Evolutionary conservation across 2,113 vertebrate genomes (phyloP).

Genomic region (Sylvilagus bachmani): DNA sequence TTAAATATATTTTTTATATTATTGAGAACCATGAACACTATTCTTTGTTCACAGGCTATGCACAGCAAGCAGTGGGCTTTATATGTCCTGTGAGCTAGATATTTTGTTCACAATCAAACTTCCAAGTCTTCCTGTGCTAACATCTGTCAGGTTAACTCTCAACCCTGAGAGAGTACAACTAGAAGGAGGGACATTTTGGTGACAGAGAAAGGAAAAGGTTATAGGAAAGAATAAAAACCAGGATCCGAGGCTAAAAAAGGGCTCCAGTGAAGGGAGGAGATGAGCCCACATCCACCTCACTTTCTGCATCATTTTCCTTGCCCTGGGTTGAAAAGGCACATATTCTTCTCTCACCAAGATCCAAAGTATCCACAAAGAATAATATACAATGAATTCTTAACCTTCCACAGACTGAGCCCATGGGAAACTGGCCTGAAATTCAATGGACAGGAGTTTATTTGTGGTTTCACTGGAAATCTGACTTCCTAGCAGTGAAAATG

Average conservation of each 20-base stretch:
- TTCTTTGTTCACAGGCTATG: background rate
- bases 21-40: background rate
- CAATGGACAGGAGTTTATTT: constrained; percentile 50
- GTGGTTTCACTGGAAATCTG: constrained; percentile 71
- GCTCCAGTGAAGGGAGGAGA: rapidly evolving
- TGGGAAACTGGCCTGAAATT: background rate
- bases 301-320: background rate
- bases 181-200: background rate
- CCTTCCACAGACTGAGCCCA: background rate
- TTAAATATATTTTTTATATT: background rate
- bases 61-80: background rate
- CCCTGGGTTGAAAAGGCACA: background rate
- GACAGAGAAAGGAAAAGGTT: background rate
- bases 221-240: background rate
- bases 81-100: background rate
- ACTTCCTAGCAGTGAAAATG: constrained; percentile 68
- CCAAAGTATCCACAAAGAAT: background rate
- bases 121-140: background rate
- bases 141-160: background rate
- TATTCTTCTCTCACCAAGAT: constrained; percentile 7
- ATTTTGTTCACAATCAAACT: background rate
- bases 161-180: constrained; percentile 7
- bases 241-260: background rate
- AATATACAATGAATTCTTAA: background rate
- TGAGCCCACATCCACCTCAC: background rate